Base-by-base conservation (phyloP, 1,140 invertebrate genomes). In the Monomorium pharaonis region DNA sequence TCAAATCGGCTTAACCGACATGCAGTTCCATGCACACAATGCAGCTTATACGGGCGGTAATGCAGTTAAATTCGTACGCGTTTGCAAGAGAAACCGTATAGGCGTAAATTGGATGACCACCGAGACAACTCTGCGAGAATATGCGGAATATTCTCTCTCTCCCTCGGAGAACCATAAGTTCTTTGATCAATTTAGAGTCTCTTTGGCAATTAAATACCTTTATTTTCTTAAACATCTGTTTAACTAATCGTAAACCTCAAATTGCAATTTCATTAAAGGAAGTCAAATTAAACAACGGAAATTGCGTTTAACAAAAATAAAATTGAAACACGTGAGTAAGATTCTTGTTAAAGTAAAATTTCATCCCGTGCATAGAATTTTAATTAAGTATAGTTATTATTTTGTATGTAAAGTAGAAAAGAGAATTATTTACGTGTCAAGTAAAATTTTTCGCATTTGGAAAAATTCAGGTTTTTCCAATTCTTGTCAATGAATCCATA, bases 1-100 rank as follows among this genome's bases (percentile, higher is more conserved):
- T 67, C 44, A 60, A 85, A 78, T 77, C 63, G 81, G 83, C 83
- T 85, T 80, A 76, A 78, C 47, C 7, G 74, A 51, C 60, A 24
- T 24, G 33, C 83, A 77, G 58, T 30, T 81, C 44, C 30, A 63
- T 83, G 14, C 47, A 80, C 30, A 63, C 58, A 63, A 80, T 77
- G 21, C 18, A 44, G 72, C 60, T 84, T 77, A 75, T 76, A 84
- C 51, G 24, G n/a, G 6, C 81, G 27, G 60, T 78, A 76, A 76
- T 51, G 16, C 24, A 63, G 60, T 85, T 67, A 85, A 76, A 76
- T 76, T 77, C 21, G 75, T 81, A 78, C 58, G 65, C 56, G 70
- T 63, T 74, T n/a, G 56, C 30, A n/a, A 51, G 72, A 85, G 83
- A 85, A 62, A 63, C 44, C 10, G 33, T 44, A 84, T 63, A 84